A percentile compares a stretch with the other conserved stretches of the same genome.
phyloP scores from a whole-genome alignment of 2,113 vertebrate species.

The Electrona antarctica region DNA sequence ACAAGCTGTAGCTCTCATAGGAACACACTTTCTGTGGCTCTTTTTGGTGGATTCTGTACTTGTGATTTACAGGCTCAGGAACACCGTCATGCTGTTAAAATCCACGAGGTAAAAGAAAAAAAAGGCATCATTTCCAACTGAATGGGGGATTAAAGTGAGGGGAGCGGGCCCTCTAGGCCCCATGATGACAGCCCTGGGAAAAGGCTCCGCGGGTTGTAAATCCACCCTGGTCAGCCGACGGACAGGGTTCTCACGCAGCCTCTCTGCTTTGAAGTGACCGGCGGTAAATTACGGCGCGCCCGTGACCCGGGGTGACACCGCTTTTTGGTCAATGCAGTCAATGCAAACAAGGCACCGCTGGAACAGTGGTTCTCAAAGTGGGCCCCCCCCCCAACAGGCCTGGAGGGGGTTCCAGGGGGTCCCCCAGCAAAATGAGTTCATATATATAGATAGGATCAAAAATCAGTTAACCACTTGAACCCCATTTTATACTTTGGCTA shows the following conservation, averaged over 20 bases:
- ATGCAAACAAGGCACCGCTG: too few relatives aligned
- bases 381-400: too few relatives aligned
- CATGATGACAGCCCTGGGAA: conserved; percentile 79
- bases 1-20: conserved; percentile 51
- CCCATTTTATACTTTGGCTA: too few relatives aligned
- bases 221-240: conserved; percentile 72
- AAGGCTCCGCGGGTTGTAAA: conserved; percentile 73
- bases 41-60: conserved; percentile 59
- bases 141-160: conserved; percentile 79
- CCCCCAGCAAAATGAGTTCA: too few relatives aligned
- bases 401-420: too few relatives aligned
- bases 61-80: conserved; percentile 77
- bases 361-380: too few relatives aligned
- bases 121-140: conserved; percentile 75
- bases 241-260: conserved; percentile 77
- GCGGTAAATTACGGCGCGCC: conserved; percentile 68
- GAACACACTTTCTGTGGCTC: conserved; percentile 1
- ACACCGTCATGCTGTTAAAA: conserved; percentile 79
- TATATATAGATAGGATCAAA: too few relatives aligned
- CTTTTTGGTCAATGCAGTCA: too few relatives aligned
- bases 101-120: conserved; percentile 62
- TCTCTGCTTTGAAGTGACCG: conserved; percentile 78
- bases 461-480: too few relatives aligned
- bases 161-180: conserved; percentile 35
- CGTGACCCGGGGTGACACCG: conserved; percentile 43